A percentile compares a stretch with the other conserved stretches of the same genome.
Conservation (phyloP, 2,888 invertebrate genomes). For the Cantharis rustica region DNA sequence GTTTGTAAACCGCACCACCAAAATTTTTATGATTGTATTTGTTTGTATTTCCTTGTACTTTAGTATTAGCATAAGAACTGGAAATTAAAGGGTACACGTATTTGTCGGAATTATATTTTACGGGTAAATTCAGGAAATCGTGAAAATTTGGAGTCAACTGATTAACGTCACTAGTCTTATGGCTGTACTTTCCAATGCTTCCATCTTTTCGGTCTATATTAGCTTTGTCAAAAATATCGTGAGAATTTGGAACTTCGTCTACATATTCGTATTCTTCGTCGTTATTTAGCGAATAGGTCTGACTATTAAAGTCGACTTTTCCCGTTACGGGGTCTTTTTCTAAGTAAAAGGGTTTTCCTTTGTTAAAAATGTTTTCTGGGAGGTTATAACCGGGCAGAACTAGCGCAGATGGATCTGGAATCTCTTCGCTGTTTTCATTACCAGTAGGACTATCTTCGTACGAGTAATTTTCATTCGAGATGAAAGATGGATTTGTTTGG, state of each 20-base stretch:
- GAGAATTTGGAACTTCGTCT: slow-evolving; percentile 42
- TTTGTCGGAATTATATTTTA: slow-evolving; percentile 70
- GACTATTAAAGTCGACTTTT: slow-evolving; percentile 65
- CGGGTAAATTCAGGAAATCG: slow-evolving; percentile 70
- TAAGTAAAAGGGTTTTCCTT: slow-evolving; percentile 71
- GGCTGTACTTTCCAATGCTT: slow-evolving; percentile 40
- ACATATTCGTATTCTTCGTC: slow-evolving; percentile 48
- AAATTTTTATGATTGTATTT: slow-evolving; percentile 59
- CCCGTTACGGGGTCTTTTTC: slow-evolving; percentile 73
- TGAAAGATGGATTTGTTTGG: not conserved
- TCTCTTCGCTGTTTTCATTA: slow-evolving; percentile 43
- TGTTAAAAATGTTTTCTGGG: slow-evolving; percentile 67
- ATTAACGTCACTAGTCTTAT: slow-evolving; percentile 66
- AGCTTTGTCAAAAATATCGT: slow-evolving; percentile 50
- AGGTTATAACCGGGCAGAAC: slow-evolving; percentile 55
- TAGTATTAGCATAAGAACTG: slow-evolving; percentile 73
- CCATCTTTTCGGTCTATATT: slow-evolving; percentile 58
- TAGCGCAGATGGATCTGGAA: slow-evolving; percentile 53
- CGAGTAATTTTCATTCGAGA: not conserved
- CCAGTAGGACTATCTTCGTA: not conserved
- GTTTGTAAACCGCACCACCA: slow-evolving; percentile 48
- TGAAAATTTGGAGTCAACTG: slow-evolving; percentile 68
- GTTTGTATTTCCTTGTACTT: slow-evolving; percentile 69
- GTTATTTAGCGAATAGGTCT: slow-evolving; percentile 54
- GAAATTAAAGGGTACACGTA: slow-evolving; percentile 73